phyloP scores from a whole-genome alignment of 1,140 invertebrate genomes.

The Anastrepha ludens region DNA sequence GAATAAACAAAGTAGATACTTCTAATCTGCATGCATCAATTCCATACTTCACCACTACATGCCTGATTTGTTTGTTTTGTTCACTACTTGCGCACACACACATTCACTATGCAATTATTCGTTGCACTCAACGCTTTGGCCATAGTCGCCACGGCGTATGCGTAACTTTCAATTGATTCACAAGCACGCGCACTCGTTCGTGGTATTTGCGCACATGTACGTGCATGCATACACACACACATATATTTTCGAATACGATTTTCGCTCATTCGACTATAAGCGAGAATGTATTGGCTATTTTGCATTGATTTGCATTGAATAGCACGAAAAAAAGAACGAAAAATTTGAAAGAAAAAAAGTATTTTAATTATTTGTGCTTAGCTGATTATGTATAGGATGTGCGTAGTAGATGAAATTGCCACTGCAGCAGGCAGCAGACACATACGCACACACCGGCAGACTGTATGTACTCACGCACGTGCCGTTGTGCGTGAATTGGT shows the following conservation, averaged over 20 bases:
- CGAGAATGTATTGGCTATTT: neutral
- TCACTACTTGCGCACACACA: neutral
- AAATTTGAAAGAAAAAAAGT: neutral
- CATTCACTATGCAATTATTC: slow-evolving; percentile 10
- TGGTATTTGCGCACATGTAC: neutral
- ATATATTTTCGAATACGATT: slow-evolving; percentile 10
- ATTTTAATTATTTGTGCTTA: slow-evolving; percentile 49
- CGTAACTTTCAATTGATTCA: slow-evolving; percentile 51
- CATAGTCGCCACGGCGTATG: slow-evolving; percentile 25
- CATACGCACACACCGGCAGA: neutral
- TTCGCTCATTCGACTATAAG: slow-evolving; percentile 4
- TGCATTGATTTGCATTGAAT: slow-evolving; percentile 17
- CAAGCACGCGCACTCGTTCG: neutral
- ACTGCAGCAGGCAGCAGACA: neutral
- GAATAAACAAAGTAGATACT: slow-evolving; percentile 23
- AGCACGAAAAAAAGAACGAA: neutral
- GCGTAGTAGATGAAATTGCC: slow-evolving; percentile 39
- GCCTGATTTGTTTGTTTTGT: slow-evolving; percentile 4
- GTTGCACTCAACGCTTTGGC: slow-evolving; percentile 11
- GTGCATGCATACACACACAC: neutral
- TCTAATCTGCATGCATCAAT: slow-evolving; percentile 9
- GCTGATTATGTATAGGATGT: slow-evolving; percentile 27
- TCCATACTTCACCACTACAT: neutral
- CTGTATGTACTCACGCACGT: slow-evolving; percentile 20
- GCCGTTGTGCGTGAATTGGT: slow-evolving; percentile 3